A percentile compares a stretch with the other conserved stretches of the same genome.
Conservation (phyloP, 2,797 vertebrate genomes). For the Vespertilio murinus region DNA sequence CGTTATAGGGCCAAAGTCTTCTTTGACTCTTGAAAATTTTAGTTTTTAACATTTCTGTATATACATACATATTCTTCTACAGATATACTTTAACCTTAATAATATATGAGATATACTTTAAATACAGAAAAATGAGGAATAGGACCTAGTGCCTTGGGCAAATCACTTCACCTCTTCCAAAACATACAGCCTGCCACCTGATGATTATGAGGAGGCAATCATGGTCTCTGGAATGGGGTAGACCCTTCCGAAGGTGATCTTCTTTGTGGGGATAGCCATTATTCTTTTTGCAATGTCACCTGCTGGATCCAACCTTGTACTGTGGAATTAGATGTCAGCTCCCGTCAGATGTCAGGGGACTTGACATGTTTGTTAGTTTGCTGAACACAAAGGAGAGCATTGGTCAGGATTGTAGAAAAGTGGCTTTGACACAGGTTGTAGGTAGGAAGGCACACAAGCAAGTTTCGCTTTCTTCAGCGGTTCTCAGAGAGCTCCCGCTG, state of each 20-base stretch:
- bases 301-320: background rate
- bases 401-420: background rate
- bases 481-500: background rate
- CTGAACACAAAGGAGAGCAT: background rate
- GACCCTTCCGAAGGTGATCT: background rate
- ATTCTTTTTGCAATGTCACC: background rate
- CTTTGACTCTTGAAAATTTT: constrained; percentile 23
- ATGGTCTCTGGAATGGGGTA: background rate
- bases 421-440: background rate
- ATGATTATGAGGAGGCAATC: background rate
- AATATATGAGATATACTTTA: constrained; percentile 15
- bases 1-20: background rate
- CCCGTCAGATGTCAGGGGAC: background rate
- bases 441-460: background rate
- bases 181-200: background rate
- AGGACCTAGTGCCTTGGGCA: background rate
- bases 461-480: background rate
- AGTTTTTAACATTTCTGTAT: constrained; percentile 10
- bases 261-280: background rate
- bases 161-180: background rate
- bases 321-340: background rate
- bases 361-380: background rate
- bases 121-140: constrained; percentile 25
- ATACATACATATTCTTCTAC: too few relatives aligned
- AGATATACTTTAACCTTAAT: constrained; percentile 26